Conservation (phyloP, 2,797 vertebrate genomes). For the Geotrypetes seraphini region DNA sequence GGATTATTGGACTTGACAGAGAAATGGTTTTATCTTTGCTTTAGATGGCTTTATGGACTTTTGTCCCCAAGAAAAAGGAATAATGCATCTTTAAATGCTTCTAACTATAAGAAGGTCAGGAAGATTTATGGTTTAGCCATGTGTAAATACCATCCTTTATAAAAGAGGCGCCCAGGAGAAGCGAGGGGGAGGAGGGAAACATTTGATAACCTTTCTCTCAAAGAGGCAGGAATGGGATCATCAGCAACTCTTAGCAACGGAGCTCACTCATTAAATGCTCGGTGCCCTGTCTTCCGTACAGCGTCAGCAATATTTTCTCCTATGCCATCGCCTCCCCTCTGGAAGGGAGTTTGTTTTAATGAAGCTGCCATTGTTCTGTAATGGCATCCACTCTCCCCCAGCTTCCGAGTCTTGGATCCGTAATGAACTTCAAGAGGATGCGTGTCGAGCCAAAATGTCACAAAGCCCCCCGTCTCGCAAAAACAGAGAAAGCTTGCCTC, state of each 20-base stretch:
- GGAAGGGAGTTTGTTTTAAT: slow-evolving; percentile 13
- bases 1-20: slow-evolving; percentile 36
- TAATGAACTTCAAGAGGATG: slow-evolving; percentile 11
- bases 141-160: slow-evolving; percentile 40
- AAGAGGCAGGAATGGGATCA: slow-evolving; percentile 28
- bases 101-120: slow-evolving; percentile 39
- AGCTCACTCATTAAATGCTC: slow-evolving; percentile 19
- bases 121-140: slow-evolving; percentile 38
- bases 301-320: background rate
- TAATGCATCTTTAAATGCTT: slow-evolving; percentile 32
- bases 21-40: slow-evolving; percentile 36
- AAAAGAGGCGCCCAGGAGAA: slow-evolving; percentile 32
- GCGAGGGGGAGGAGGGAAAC: too few relatives aligned
- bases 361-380: slow-evolving; percentile 20
- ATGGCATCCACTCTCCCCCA: slow-evolving; percentile 4
- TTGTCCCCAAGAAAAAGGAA: slow-evolving; percentile 27
- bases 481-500: slow-evolving; percentile 3
- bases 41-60: too few relatives aligned
- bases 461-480: slow-evolving; percentile 4
- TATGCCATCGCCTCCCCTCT: background rate
- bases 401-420: slow-evolving; percentile 14
- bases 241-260: slow-evolving; percentile 2
- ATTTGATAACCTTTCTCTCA: slow-evolving; percentile 34
- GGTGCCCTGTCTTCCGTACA: slow-evolving; percentile 9
- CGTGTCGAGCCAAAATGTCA: slow-evolving; percentile 2